phyloP scores from a whole-genome alignment of 2,888 invertebrate genomes.

The Andricus quercusramuli region DNA sequence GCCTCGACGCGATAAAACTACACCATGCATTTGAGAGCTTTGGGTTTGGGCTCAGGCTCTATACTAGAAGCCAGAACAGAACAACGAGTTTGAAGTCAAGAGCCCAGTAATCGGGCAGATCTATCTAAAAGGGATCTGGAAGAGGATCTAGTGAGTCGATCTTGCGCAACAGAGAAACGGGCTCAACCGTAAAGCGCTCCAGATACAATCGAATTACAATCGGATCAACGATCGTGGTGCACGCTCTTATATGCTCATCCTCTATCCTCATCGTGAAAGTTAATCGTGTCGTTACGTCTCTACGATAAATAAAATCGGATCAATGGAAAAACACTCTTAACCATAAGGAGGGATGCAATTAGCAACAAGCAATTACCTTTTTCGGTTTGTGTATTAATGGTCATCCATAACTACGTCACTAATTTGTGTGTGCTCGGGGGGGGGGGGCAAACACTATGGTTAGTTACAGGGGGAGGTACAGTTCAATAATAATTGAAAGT shows the following conservation, averaged over 20 bases:
- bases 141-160: conserved; percentile 12
- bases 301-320: background rate
- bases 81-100: conserved; percentile 26
- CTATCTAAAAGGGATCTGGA: conserved; percentile 34
- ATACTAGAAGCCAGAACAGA: background rate
- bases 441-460: no score
- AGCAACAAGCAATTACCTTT: conserved; percentile 15
- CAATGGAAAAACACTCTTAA: background rate
- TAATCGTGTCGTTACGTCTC: conserved; percentile 21
- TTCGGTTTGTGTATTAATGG: background rate
- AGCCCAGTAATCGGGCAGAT: conserved; percentile 24
- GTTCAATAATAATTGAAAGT: no score
- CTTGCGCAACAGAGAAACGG: conserved; percentile 33
- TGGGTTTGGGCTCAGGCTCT: background rate
- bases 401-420: no score
- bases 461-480: no score
- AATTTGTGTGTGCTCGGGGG: no score
- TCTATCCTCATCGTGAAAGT: conserved; percentile 5
- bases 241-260: background rate
- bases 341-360: conserved; percentile 4
- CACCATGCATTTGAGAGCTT: conserved; percentile 2
- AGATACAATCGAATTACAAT: conserved; percentile 39
- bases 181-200: conserved; percentile 16
- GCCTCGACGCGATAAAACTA: conserved; percentile 22
- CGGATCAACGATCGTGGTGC: conserved; percentile 29